Conservation (phyloP, 2,888 invertebrate genomes). For the Parnassius smintheus region DNA sequence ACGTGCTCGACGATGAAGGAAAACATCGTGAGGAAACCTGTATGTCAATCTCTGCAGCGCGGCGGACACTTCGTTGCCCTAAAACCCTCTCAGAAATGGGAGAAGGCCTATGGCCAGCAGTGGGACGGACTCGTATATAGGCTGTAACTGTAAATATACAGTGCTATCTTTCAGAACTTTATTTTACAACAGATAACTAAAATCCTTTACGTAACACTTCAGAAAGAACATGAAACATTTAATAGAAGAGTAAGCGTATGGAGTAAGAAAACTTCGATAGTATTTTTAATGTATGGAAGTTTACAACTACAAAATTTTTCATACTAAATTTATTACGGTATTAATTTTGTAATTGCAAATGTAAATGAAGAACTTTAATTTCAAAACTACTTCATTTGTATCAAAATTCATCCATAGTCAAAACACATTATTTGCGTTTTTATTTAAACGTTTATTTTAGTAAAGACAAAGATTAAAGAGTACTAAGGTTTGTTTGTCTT, state of each 20-base stretch:
- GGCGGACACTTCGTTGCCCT: no score
- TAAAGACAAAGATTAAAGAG: conserved; percentile 68
- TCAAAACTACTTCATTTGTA: not conserved
- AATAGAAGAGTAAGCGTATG: not conserved
- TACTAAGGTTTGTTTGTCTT: conserved; percentile 72
- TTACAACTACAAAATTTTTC: conserved; percentile 2
- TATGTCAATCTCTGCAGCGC: no score
- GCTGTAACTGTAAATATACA: no score
- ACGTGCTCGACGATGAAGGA: no score
- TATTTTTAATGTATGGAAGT: conserved; percentile 8
- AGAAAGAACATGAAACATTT: no score
- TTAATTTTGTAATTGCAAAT: not conserved
- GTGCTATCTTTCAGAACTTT: no score
- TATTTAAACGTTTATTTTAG: conserved; percentile 54
- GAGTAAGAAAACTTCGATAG: conserved; percentile 19
- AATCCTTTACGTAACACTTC: no score
- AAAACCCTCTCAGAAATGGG: no score
- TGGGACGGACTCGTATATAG: no score
- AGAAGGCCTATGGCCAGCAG: no score
- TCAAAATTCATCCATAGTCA: not conserved
- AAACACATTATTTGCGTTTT: conserved; percentile 15
- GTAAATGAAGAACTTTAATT: not conserved
- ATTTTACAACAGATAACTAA: no score
- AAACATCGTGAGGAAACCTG: no score
- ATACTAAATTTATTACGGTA: conserved; percentile 2